Evolutionary conservation across 1,140 invertebrate species (phyloP), one percentile per base, ranked within the genome.

Genomic region (Lithobius niger): DNA sequence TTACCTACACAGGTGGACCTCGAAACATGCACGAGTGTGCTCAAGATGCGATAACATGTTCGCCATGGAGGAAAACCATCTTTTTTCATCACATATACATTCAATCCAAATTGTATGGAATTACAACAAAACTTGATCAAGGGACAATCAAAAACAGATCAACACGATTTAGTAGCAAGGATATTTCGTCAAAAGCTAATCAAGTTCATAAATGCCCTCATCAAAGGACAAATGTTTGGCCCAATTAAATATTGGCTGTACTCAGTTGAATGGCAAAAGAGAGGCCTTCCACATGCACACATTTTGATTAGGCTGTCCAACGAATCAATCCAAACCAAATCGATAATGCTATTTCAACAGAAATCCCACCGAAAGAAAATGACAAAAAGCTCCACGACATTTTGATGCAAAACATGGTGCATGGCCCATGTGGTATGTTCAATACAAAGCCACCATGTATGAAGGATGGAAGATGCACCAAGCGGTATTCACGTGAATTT

Each of bases 381-480:
- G 58, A 59, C 52, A 2, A 1, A 28, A 44, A 19, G 15, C 47
- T 59, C n/a, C 26, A 22, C 2, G 55, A 59, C 18, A 40, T 59
- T 31, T 19, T 53, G n/a, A 53, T 21, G 4, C 21, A 31, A 52
- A 69, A 71, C 55, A 75, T 76, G 75, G 72, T 76, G 56, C 74
- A 78, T 69, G 74, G 74, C 21, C 76, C 74, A 52, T 78, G 74
- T 66, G 75, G 71, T 26, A 3, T 36, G 27, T 42, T 70, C 0
- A 77, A 77, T 60, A 58, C 2, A n/a, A 62, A 62, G 54, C 72
- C 70, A 53, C 71, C 71, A 3, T 76, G 76, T 61, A 75, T 76
- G 73, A 52, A 42, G 22, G 65, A 73, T 55, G 69, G 67, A 27
- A 70, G 68, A 53, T 76, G 74, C 61, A 61, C 67, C 0, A 76